Evolutionary conservation across 2,113 vertebrate species (phyloP), one percentile per base, ranked within the genome.

Genomic region (Peucedramus taeniatus): DNA sequence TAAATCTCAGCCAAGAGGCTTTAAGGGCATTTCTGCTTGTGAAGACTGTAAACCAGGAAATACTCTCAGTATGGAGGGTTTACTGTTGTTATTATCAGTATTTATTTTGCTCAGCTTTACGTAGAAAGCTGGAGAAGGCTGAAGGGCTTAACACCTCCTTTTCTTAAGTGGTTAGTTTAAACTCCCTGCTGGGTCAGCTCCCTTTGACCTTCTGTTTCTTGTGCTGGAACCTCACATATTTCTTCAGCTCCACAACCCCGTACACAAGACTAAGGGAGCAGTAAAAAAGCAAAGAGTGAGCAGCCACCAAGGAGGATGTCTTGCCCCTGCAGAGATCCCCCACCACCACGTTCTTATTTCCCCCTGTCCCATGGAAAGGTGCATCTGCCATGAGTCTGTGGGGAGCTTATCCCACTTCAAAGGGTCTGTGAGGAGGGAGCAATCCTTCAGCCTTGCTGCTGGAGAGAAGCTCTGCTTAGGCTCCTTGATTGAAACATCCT

Each of bases 1-100:
- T 88, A 93, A 87, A 96, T 91, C 96, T 89, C 90, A 88, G 6
- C 28, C 72, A 94, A 86, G 56, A 80, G 59, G 60, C 59, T 96
- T 94, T 93, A 51, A 83, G 71, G 71, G 44, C 79, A 75, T 78
- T 91, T 93, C 76, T 89, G 33, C 72, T 71, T 83, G 44, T 59
- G 40, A 77, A 64, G 61, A 40, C 68, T 60, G 37, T 74, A 93
- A 93, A 94, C 64, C 21, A 33, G 86, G 83, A 94, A 81, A 83
- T 59, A 23, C 14, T 78, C 51, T 89, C 80, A 28, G 31, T 80
- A 28, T 60, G 51, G 72, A 91, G 44, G 33, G 42, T 76, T 97
- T 95, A 80, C 47, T 90, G 45, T 53, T 90, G 42, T 65, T 80
- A 57, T 76, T 93, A 90, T n/a, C 75, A 83, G 47, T 63, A 74